Evolutionary conservation across 2,888 invertebrate genomes (phyloP).

Genomic region (Amphipoea lucens): DNA sequence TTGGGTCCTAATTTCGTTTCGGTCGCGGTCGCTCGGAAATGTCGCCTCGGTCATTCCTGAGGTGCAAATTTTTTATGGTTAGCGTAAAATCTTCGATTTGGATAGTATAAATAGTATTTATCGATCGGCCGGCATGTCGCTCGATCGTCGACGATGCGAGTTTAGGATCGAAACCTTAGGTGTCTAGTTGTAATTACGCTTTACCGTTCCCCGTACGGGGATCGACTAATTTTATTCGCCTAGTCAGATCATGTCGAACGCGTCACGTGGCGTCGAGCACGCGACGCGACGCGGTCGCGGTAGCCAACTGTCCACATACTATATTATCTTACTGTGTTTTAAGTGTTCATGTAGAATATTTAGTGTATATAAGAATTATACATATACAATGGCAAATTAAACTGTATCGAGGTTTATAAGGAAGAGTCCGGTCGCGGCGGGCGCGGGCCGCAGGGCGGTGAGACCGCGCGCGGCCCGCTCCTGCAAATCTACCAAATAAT

Average conservation of each 20-base stretch:
- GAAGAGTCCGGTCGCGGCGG: conserved; percentile 68
- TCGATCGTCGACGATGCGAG: conserved; percentile 52
- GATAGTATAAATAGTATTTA: conserved; percentile 67
- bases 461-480: conserved; percentile 68
- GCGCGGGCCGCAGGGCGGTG: conserved; percentile 65
- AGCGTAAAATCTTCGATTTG: conserved; percentile 68
- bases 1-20: conserved; percentile 52
- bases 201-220: conserved; percentile 79
- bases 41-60: conserved; percentile 64
- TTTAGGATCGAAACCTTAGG: conserved; percentile 63
- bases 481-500: conserved; percentile 73
- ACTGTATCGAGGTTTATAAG: conserved; percentile 68
- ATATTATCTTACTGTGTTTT: conserved; percentile 87
- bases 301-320: conserved; percentile 86
- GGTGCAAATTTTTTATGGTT: conserved; percentile 70
- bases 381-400: conserved; percentile 79
- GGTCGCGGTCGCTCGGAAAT: conserved; percentile 56
- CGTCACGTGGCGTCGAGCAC: conserved; percentile 71
- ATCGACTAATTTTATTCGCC: conserved; percentile 84
- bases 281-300: conserved; percentile 78
- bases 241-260: conserved; percentile 86
- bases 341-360: conserved; percentile 88
- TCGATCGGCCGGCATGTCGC: conserved; percentile 61
- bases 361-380: conserved; percentile 88
- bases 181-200: conserved; percentile 85